phyloP scores from a whole-genome alignment of 2,888 invertebrate species.

The Gandaritis pyraliata region DNA sequence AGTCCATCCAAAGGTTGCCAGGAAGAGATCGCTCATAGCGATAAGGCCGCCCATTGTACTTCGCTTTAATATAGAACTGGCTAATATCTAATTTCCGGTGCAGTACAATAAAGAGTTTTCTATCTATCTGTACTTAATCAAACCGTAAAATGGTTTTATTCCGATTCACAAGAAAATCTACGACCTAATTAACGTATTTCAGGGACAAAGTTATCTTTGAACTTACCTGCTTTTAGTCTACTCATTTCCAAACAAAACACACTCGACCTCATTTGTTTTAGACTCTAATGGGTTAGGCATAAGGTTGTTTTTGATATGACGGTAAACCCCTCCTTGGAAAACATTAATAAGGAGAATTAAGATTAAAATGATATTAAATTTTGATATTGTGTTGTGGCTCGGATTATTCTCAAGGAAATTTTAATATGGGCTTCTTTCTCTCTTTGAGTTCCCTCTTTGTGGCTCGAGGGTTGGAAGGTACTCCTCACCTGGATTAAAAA shows the following conservation, averaged over 20 bases:
- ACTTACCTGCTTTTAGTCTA: slow-evolving; percentile 74
- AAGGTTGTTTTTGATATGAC: slow-evolving; percentile 41
- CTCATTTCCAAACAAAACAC: slow-evolving; percentile 42
- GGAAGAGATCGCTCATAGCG: too few relatives aligned
- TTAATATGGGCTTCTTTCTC: slow-evolving; percentile 72
- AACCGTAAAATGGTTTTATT: slow-evolving; percentile 11
- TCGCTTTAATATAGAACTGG: too few relatives aligned
- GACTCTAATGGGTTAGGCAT: slow-evolving; percentile 20
- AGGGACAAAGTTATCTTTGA: slow-evolving; percentile 75
- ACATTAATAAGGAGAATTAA: slow-evolving; percentile 83
- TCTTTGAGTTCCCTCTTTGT: slow-evolving; percentile 63
- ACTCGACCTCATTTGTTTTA: slow-evolving; percentile 27
- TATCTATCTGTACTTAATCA: too few relatives aligned
- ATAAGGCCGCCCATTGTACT: too few relatives aligned
- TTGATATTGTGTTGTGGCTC: slow-evolving; percentile 83
- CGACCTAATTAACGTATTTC: slow-evolving; percentile 75
- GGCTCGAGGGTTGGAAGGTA: slow-evolving; percentile 34
- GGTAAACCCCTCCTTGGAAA: slow-evolving; percentile 69
- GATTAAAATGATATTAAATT: slow-evolving; percentile 85
- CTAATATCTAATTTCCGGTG: too few relatives aligned
- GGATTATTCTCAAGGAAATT: slow-evolving; percentile 80
- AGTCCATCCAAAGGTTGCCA: too few relatives aligned
- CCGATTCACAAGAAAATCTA: slow-evolving; percentile 45
- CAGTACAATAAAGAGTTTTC: too few relatives aligned
- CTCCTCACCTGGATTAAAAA: slow-evolving; percentile 28